phyloP scores from a whole-genome alignment of 2,888 invertebrate species.

The Dusona sp. region DNA sequence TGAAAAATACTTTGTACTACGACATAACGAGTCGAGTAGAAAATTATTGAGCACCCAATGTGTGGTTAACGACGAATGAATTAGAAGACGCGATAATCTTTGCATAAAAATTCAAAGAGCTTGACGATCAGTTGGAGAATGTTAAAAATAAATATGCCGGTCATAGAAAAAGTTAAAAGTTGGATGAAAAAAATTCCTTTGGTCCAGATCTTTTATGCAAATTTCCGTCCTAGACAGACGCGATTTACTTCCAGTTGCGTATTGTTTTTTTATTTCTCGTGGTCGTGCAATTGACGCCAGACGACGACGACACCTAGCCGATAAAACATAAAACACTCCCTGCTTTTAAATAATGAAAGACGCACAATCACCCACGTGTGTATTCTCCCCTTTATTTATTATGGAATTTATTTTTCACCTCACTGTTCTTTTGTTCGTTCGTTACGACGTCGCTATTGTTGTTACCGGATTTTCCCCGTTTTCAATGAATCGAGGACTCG shows the following conservation, averaged over 20 bases:
- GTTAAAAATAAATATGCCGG: background rate
- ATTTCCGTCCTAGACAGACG: slow-evolving; percentile 47
- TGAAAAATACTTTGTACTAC: background rate
- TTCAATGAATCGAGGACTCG: slow-evolving; percentile 26
- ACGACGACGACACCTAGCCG: slow-evolving; percentile 39
- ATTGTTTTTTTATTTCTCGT: slow-evolving; percentile 34
- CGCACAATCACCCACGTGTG: slow-evolving; percentile 43
- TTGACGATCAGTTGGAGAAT: background rate
- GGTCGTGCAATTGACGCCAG: slow-evolving; percentile 48
- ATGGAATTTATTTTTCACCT: background rate
- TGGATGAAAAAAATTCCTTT: background rate
- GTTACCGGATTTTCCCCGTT: slow-evolving; percentile 19
- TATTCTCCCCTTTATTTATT: slow-evolving; percentile 48
- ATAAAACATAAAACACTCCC: slow-evolving; percentile 26
- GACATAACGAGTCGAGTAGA: background rate
- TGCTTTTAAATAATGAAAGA: slow-evolving; percentile 50
- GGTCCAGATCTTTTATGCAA: slow-evolving; percentile 19
- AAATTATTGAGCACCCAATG: background rate
- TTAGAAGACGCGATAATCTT: background rate
- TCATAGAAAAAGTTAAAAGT: background rate
- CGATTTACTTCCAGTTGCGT: slow-evolving; percentile 15
- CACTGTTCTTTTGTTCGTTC: slow-evolving; percentile 32
- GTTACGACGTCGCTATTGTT: slow-evolving; percentile 33
- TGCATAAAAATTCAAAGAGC: background rate
- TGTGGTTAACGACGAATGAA: background rate